A percentile compares a stretch with the other conserved stretches of the same genome.
Evolutionary conservation across 1,140 invertebrate genomes (phyloP).

Genomic region (Drosophila pandora): DNA sequence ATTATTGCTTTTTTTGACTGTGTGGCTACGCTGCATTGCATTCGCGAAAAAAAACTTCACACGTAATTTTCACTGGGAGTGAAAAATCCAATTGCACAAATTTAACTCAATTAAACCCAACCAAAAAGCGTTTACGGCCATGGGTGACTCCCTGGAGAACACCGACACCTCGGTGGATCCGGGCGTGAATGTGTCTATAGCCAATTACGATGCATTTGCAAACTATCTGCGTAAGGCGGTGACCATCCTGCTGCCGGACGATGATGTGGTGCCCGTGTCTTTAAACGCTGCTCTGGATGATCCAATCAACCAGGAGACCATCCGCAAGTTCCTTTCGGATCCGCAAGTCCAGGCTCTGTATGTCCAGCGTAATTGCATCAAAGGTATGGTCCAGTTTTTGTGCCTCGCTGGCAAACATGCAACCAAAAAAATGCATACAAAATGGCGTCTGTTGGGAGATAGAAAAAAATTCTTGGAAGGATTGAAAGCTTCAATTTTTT

Average conservation of each 20-base stretch:
- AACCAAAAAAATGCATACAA: conserved; percentile 40
- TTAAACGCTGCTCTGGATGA: conserved; percentile 92
- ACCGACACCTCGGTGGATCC: conserved; percentile 79
- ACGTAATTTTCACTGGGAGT: conserved; percentile 74
- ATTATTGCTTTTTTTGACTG: conserved; percentile 11
- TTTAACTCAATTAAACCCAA: conserved; percentile 14
- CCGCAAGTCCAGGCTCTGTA: conserved; percentile 93
- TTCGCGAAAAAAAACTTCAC: conserved; percentile 50
- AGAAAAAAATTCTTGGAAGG: neutral
- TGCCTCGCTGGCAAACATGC: conserved; percentile 30
- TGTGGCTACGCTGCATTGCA: conserved; percentile 38
- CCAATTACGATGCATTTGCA: conserved; percentile 89
- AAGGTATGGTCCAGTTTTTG: conserved; percentile 88
- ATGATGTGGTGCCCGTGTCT: conserved; percentile 89
- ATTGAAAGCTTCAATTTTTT: neutral
- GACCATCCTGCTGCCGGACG: conserved; percentile 90
- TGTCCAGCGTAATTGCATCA: conserved; percentile 93
- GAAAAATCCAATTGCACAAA: conserved; percentile 55
- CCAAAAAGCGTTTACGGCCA: conserved; percentile 42
- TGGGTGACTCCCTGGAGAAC: conserved; percentile 83
- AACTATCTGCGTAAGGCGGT: conserved; percentile 91
- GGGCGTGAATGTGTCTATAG: conserved; percentile 84
- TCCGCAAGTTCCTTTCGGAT: conserved; percentile 96
- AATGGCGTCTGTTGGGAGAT: conserved; percentile 56
- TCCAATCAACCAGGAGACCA: conserved; percentile 91